Evolutionary conservation across 2,113 vertebrate species (phyloP), one percentile per base, ranked within the genome.

Genomic region (Phylloscopus whistleri): DNA sequence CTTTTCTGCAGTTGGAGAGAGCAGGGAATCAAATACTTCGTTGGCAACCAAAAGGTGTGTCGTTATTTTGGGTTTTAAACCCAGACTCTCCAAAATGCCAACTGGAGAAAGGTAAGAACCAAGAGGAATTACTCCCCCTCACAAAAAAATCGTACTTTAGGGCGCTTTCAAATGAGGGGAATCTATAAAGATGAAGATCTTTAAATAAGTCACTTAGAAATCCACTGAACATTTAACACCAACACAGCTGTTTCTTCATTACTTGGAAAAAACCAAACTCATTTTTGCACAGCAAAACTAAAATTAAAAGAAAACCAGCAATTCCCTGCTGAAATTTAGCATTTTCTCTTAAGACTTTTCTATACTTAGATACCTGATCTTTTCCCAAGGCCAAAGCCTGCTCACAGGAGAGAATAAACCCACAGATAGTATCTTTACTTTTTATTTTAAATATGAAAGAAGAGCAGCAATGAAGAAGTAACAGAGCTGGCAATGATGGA

Each of bases 141-240:
- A 46, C 18, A 52, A 72, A 94, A 72, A 94, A 91, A 77, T 3
- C 16, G 4, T 60, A 60, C 31, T 79, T 84, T 27, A 51, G 68
- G 62, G 41, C 0, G 5, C 60, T 74, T 88, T 83, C 66, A 87
- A 39, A 73, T 33, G 51, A 72, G 23, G 56, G 63, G 81, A 81
- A 67, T 43, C 87, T 55, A 67, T 17, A 44, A 41, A 90, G 66
- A 86, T 56, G 66, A 91, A 90, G 64, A 67, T 80, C 55, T 69
- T 84, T 39, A 79, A 87, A 39, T 74, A 93, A 95, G 69, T 66
- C 85, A 76, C 66, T 87, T 79, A 55, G 10, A 94, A 92, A 51
- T 66, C 52, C 49, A 56, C 70, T 93, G 88, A 95, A 87, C 86
- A 92, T 92, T 93, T 95, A 81, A 92, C 91, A 91, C 87, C 92